Base-by-base conservation (phyloP, 2,888 invertebrate genomes). In the Drosophila borealis region DNA sequence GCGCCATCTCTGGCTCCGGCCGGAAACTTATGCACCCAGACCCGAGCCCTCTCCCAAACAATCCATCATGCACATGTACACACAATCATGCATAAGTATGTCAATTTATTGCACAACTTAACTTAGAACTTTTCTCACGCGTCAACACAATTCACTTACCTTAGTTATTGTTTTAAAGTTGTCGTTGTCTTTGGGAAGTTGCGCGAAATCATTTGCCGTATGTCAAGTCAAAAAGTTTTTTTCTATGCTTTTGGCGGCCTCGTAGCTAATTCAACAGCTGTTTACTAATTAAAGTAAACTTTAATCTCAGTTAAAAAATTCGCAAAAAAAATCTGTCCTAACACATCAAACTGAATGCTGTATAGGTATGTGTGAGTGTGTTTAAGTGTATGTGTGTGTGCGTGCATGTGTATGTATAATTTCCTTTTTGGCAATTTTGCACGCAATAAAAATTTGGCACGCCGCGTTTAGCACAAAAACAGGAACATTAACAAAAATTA, bases 351-450 rank as follows among this genome's bases (percentile, higher is more conserved):
- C n/a, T 19, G 8, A n/a, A 51, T 56, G 41, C 8, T 8, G 29
- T 2, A 29, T 29, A 29, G 29, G 8, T 42, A 14, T 17, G 10
- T 60, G 45, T 45, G 9, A 2, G 37, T 46, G 25, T 53, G 36
- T 46, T 48, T 53, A 14, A 56, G 39, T 64, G 37, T 44, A 34
- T 64, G 53, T 57, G 11, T 50, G 39, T 42, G 36, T 48, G 49
- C 55, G 19, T 62, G 34, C 39, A 25, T 61, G 33, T 60, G 41
- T 56, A 49, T 39, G 25, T 63, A 48, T 51, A 57, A 73, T 53
- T 74, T 80, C 74, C 70, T 75, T 78, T 63, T 70, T 54, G 80
- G 72, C 72, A 78, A 78, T 76, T 73, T 71, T 70, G 67, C 75
- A 71, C 69, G 70, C 62, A 71, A 71, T 69, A 55, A 21, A 44